These are phyloP conservation scores for Neuroscelio doddi DNA, from an alignment of 2,888 invertebrate genomes.

Conservation along the genomic window DNA sequence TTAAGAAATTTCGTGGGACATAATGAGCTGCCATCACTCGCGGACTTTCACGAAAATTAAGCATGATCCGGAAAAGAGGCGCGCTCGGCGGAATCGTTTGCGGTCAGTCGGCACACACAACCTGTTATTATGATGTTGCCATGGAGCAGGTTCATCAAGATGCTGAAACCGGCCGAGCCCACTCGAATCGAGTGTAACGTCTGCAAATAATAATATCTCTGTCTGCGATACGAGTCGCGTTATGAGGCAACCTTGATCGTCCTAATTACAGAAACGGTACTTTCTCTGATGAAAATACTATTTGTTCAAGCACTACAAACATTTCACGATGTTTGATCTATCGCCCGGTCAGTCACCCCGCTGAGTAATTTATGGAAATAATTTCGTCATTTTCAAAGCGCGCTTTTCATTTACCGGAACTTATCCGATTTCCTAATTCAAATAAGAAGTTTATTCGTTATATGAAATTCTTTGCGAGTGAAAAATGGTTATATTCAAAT, in stretches of 20 bases:
- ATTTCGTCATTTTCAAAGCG: too few relatives aligned
- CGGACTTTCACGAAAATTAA: slow-evolving; percentile 45
- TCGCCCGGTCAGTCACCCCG: too few relatives aligned
- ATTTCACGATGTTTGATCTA: slow-evolving; percentile 4
- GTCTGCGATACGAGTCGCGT: slow-evolving; percentile 17
- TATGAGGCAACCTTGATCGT: slow-evolving; percentile 32
- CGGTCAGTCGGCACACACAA: slow-evolving; percentile 30
- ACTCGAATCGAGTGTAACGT: slow-evolving; percentile 36
- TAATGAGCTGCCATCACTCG: slow-evolving; percentile 23
- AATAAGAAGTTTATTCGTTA: too few relatives aligned
- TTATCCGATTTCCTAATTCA: too few relatives aligned
- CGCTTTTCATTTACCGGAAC: too few relatives aligned
- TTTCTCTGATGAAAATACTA: neutral
- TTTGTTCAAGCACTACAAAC: neutral
- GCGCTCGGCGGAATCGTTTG: slow-evolving; percentile 35
- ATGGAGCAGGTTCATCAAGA: slow-evolving; percentile 40
- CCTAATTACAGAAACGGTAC: slow-evolving; percentile 36
- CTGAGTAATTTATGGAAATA: too few relatives aligned
- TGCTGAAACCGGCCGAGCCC: slow-evolving; percentile 24
- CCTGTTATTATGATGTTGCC: slow-evolving; percentile 41
- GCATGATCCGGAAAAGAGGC: slow-evolving; percentile 40
- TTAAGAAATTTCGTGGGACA: slow-evolving; percentile 37
- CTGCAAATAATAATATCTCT: slow-evolving; percentile 40
- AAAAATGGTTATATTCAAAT: too few relatives aligned
- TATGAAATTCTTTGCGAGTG: too few relatives aligned